A percentile compares a stretch with the other conserved stretches of the same genome.
Conservation (phyloP, 2,113 vertebrate species). For the Erythrolamprus reginae region DNA sequence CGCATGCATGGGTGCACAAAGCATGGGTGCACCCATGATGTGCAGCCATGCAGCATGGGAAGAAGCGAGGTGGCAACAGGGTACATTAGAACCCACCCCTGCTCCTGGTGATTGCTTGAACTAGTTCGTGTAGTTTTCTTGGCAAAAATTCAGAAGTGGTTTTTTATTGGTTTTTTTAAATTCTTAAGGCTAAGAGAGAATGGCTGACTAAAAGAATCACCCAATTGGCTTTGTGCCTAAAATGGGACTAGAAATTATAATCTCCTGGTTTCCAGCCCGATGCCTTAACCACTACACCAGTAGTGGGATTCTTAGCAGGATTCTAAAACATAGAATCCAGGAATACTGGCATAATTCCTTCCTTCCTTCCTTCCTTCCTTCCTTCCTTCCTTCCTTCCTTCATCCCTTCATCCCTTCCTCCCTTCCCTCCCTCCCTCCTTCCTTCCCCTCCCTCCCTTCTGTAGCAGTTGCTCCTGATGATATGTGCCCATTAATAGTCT, state of each 20-base stretch:
- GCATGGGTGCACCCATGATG: too few relatives aligned
- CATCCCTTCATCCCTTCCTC: too few relatives aligned
- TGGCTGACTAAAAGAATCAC: not conserved
- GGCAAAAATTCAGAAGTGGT: not conserved
- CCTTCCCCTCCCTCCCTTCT: too few relatives aligned
- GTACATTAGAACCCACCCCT: too few relatives aligned
- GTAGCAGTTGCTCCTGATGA: not conserved
- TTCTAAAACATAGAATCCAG: not conserved
- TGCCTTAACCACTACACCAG: not conserved
- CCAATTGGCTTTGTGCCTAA: not conserved
- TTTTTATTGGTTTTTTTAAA: not conserved
- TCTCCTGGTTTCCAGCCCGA: not conserved
- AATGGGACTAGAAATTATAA: not conserved
- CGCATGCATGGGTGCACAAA: too few relatives aligned
- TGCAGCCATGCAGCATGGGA: too few relatives aligned
- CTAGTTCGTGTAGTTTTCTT: not conserved
- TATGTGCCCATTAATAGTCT: not conserved
- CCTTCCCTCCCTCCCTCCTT: too few relatives aligned
- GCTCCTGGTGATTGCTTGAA: not conserved
- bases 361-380: too few relatives aligned
- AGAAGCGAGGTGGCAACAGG: too few relatives aligned
- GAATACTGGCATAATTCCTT: not conserved
- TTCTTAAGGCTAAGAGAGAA: not conserved
- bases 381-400: too few relatives aligned
- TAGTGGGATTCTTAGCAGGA: not conserved